Conservation (phyloP, 2,797 vertebrate species). For the Parotocinclus haroldoi region DNA sequence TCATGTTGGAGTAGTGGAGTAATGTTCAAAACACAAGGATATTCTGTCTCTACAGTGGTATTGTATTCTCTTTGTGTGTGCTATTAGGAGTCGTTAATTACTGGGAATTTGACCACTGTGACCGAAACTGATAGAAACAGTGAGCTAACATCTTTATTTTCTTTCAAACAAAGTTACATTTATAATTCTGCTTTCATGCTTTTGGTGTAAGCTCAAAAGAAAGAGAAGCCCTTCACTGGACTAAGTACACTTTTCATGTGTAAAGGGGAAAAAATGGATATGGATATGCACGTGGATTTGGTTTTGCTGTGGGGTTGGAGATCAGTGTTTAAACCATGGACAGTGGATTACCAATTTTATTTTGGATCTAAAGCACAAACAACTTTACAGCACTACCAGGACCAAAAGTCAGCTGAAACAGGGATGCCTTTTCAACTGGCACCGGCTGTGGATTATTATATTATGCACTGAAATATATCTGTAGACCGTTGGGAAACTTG, state of each 20-base stretch:
- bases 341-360: slow-evolving; percentile 68
- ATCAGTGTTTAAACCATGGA: slow-evolving; percentile 50
- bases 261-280: slow-evolving; percentile 60
- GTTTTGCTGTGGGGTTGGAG: slow-evolving; percentile 58
- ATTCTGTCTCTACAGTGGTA: slow-evolving; percentile 64
- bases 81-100: slow-evolving; percentile 51
- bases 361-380: slow-evolving; percentile 63
- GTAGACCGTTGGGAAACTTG: too few relatives aligned
- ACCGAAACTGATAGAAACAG: slow-evolving; percentile 64
- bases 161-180: slow-evolving; percentile 48
- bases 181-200: slow-evolving; percentile 49
- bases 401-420: slow-evolving; percentile 27
- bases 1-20: slow-evolving; percentile 79
- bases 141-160: slow-evolving; percentile 65
- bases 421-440: slow-evolving; percentile 19
- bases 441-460: slow-evolving; percentile 43
- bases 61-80: slow-evolving; percentile 57
- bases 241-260: not conserved
- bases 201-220: slow-evolving; percentile 62
- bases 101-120: slow-evolving; percentile 61
- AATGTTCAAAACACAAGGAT: slow-evolving; percentile 69
- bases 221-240: slow-evolving; percentile 41
- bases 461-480: too few relatives aligned
- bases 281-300: slow-evolving; percentile 43
- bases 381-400: slow-evolving; percentile 45